Base-by-base conservation (phyloP, 1,140 invertebrate genomes). In the Brachionus rotundiformis region DNA sequence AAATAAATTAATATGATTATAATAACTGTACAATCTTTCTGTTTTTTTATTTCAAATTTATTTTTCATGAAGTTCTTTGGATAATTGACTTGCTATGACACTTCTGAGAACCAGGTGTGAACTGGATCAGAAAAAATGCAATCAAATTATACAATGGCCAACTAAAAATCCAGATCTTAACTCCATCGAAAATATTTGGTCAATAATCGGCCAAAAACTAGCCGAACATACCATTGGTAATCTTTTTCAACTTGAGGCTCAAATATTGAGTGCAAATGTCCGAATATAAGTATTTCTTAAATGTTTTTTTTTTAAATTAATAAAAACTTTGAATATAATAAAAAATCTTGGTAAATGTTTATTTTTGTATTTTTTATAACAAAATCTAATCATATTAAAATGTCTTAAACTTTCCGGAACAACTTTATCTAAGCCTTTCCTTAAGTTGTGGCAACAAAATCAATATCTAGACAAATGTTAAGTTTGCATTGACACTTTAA, bases 101-200 rank as follows among this genome's bases (percentile, higher is more conserved):
- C n/a, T n/a, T n/a, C n/a, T n/a, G n/a, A n/a, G n/a, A n/a, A n/a
- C n/a, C n/a, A n/a, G n/a, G n/a, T n/a, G n/a, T 75, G 33, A 33
- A 75, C 4, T 84, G 81, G 63, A 63, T 84, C 16, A 36, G 80
- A 23, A 16, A 82, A 29, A 65, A 84, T 11, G 81, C 59, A 19
- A 54, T 84, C 27, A 80, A 81, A 39, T 83, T 63, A 8, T 84
- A 8, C 49, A 73, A 39, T 85, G 84, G 83, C 82, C 82, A 13
- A 73, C 83, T 33, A 36, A 39, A 36, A 83, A 54, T 11, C 83
- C 83, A 25, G 85, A 85, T 83, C 41, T 84, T 1, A 84, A 83
- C 16, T 84, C 83, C 1, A 84, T 84, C 27, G 83, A 85, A 80
- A 82, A 85, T 65, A 29, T 84, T 10, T 84, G 83, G 84, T 82